phyloP scores from a whole-genome alignment of 2,113 vertebrate genomes.

The Chaenocephalus aceratus region DNA sequence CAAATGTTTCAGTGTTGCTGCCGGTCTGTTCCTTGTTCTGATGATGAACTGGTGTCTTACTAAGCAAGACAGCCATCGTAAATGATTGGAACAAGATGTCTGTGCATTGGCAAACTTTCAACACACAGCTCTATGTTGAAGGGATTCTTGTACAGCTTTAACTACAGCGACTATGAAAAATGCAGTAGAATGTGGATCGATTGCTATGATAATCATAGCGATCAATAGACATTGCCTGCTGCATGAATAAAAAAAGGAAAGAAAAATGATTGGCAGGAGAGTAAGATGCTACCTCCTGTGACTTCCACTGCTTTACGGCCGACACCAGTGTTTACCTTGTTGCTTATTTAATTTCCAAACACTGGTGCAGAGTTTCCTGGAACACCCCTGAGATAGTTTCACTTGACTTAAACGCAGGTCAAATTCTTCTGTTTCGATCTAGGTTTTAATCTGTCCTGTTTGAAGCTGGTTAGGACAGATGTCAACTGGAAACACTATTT shows the following conservation, averaged over 20 bases:
- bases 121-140: conserved; percentile 52
- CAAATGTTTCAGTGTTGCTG: conserved; percentile 25
- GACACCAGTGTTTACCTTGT: conserved; percentile 50
- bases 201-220: conserved; percentile 74
- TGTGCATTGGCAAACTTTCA: conserved; percentile 36
- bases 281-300: conserved; percentile 84
- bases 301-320: conserved; percentile 74
- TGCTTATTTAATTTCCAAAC: conserved; percentile 62
- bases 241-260: conserved; percentile 57
- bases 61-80: conserved; percentile 13
- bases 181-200: conserved; percentile 61
- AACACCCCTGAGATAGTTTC: conserved; percentile 26
- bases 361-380: conserved; percentile 49
- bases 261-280: conserved; percentile 73
- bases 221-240: conserved; percentile 57
- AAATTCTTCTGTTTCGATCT: conserved; percentile 10
- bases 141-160: conserved; percentile 54
- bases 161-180: conserved; percentile 59
- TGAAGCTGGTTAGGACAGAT: conserved; percentile 16
- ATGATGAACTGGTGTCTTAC: conserved; percentile 33
- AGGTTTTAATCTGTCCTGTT: not conserved
- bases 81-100: conserved; percentile 37
- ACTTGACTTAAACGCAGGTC: conserved; percentile 12
- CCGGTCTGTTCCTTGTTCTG: conserved; percentile 17
- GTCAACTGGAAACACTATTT: conserved; percentile 28